Evolutionary conservation across 1,140 invertebrate genomes (phyloP), one percentile per base, ranked within the genome.

Genomic region (Sesamia nonagrioides): DNA sequence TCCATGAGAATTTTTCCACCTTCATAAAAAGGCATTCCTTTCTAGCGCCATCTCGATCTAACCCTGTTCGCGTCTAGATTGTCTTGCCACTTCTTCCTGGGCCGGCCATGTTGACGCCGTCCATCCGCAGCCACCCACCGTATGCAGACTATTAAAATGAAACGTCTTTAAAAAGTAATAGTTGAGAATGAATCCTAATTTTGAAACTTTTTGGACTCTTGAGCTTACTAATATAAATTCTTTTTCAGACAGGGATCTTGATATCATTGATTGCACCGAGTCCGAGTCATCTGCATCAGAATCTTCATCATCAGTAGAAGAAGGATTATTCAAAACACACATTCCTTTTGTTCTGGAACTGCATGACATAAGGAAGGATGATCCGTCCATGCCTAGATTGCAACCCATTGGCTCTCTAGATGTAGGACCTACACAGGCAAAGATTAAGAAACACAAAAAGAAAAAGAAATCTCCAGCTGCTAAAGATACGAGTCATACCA

Each of bases 291-390:
- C 45, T 27, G 61, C 83, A 6, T 61, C 82, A 6, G 83, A 83
- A 33, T 77, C 82, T 5, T 81, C 84, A 0, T 84, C 82, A 2
- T 86, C 88, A 54, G 87, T 87, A 63, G 80, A 81, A 13, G 17
- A 66, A 2, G 78, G 73, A 33, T 21, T 82, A 42, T 89, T 86
- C 56, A 82, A 84, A 15, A 37, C 21, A 48, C 84, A 72, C 15
- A 18, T 83, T 33, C 75, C 81, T 0, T 84, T 86, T 18, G 79
- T 91, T 6, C 80, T 91, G 27, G 89, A 91, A 18, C 78, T 92
- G 7, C 87, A 91, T 56, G 85, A 90, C 0, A 56, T 88, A 37
- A 81, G 84, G 21, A 86, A 83, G 69, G 88, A 87, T 40, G 83
- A 84, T n/a, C 82, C 84, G 11, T 15, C 13, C 1, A 48, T 35